Evolutionary conservation across 2,797 vertebrate genomes (phyloP).

Genomic region (Gymnocypris eckloni): DNA sequence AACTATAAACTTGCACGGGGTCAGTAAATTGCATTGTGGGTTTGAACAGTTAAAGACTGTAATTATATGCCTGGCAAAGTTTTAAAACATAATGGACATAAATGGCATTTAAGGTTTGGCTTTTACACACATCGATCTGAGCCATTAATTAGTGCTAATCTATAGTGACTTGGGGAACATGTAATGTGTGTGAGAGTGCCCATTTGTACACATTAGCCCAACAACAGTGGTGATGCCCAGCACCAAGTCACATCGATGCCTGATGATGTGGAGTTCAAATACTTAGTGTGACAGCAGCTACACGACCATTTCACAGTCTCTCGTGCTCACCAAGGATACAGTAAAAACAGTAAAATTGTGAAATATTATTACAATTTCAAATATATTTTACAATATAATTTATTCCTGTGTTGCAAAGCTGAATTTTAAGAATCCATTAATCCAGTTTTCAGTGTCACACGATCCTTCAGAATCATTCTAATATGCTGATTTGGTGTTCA

Average conservation of each 20-base stretch:
- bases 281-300: not conserved
- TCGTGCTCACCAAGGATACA: not conserved
- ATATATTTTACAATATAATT: not conserved
- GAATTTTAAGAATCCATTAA: not conserved
- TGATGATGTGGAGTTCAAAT: not conserved
- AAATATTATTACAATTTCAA: not conserved
- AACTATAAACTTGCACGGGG: slow-evolving; percentile 38
- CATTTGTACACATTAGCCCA: slow-evolving; percentile 29
- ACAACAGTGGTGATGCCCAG: not conserved
- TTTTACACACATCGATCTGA: slow-evolving; percentile 46
- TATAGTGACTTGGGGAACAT: slow-evolving; percentile 30
- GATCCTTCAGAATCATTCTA: not conserved
- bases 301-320: not conserved
- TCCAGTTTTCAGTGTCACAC: not conserved
- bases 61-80: slow-evolving; percentile 27
- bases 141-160: slow-evolving; percentile 44
- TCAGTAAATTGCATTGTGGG: slow-evolving; percentile 37
- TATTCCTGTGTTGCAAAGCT: not conserved
- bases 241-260: not conserved
- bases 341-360: not conserved
- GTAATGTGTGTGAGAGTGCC: not conserved
- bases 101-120: slow-evolving; percentile 26
- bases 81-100: slow-evolving; percentile 47
- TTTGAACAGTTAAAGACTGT: slow-evolving; percentile 36
- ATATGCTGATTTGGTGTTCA: not conserved